phyloP scores from a whole-genome alignment of 2,113 vertebrate genomes.

The Rhegmatorhina hoffmannsi region DNA sequence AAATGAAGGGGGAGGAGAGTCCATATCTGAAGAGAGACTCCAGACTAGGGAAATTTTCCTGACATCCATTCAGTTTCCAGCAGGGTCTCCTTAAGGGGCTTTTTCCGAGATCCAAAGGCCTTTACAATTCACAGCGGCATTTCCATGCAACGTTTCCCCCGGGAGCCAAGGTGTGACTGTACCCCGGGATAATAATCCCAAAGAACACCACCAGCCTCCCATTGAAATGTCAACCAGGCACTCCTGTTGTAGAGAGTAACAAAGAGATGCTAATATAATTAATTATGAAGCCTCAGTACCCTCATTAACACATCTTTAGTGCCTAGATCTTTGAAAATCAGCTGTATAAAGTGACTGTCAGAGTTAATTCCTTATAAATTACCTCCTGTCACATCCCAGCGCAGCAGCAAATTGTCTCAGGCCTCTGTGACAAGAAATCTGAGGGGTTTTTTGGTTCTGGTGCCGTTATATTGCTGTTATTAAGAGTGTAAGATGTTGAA shows the following conservation, averaged over 20 bases:
- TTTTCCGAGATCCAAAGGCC: slow-evolving; percentile 47
- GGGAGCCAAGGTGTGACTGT: slow-evolving; percentile 58
- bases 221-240: slow-evolving; percentile 63
- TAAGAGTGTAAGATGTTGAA: slow-evolving; percentile 10
- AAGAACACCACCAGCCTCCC: slow-evolving; percentile 51
- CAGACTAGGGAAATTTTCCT: slow-evolving; percentile 48
- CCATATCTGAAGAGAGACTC: slow-evolving; percentile 53
- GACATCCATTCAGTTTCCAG: slow-evolving; percentile 66
- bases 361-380: slow-evolving; percentile 66
- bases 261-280: slow-evolving; percentile 69
- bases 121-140: slow-evolving; percentile 43
- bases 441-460: fast-evolving
- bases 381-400: slow-evolving; percentile 48
- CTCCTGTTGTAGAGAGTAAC: slow-evolving; percentile 34
- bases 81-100: slow-evolving; percentile 48
- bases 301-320: slow-evolving; percentile 70
- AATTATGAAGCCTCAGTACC: slow-evolving; percentile 64
- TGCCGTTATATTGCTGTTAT: neutral
- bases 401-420: slow-evolving; percentile 27
- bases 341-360: slow-evolving; percentile 57
- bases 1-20: slow-evolving; percentile 49
- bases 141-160: slow-evolving; percentile 35
- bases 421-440: slow-evolving; percentile 3
- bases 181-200: slow-evolving; percentile 61
- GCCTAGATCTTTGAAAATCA: slow-evolving; percentile 63